Percentiles rank a stretch among this genome's conserved stretches.
Evolutionary conservation across 2,888 invertebrate species (phyloP).

Genomic region (Zygaena filipendulae): DNA sequence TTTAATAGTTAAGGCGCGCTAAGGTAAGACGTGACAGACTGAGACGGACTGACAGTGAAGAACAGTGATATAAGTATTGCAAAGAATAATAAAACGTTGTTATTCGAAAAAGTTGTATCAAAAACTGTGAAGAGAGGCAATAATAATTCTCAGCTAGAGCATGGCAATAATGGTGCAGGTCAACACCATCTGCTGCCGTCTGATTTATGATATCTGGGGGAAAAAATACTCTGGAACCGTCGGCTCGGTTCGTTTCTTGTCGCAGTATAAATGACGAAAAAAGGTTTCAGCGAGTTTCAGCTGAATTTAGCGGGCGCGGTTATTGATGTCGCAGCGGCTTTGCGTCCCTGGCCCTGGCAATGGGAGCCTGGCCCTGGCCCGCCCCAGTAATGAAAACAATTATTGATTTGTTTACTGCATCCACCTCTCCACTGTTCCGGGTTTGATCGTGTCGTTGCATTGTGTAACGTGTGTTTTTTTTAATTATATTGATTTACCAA

Average conservation of each 20-base stretch:
- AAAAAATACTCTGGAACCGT: conserved; percentile 35
- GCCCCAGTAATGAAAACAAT: too few relatives aligned
- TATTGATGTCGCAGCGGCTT: conserved; percentile 3
- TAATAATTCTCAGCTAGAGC: conserved; percentile 54
- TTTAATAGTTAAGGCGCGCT: too few relatives aligned
- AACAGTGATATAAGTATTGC: conserved; percentile 7
- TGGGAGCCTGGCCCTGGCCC: too few relatives aligned
- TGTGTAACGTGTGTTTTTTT: background rate
- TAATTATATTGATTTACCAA: background rate
- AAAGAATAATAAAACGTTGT: conserved; percentile 25
- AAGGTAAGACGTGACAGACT: conserved; percentile 9
- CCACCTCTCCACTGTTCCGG: conserved; percentile 1
- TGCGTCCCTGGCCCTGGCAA: too few relatives aligned
- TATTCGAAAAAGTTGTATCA: conserved; percentile 29
- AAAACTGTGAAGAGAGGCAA: conserved; percentile 34
- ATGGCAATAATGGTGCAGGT: conserved; percentile 57
- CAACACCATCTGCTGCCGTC: conserved; percentile 56
- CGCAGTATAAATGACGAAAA: conserved; percentile 39
- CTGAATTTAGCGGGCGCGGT: conserved; percentile 21
- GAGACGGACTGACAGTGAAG: too few relatives aligned
- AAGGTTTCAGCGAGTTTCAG: conserved; percentile 39
- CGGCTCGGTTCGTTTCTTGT: conserved; percentile 35
- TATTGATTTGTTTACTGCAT: background rate
- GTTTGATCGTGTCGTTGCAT: background rate
- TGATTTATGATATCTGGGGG: conserved; percentile 54